Percentiles rank a stretch among this genome's conserved stretches.
Conservation (phyloP, 2,888 invertebrate genomes). For the Leucozona laternaria region DNA sequence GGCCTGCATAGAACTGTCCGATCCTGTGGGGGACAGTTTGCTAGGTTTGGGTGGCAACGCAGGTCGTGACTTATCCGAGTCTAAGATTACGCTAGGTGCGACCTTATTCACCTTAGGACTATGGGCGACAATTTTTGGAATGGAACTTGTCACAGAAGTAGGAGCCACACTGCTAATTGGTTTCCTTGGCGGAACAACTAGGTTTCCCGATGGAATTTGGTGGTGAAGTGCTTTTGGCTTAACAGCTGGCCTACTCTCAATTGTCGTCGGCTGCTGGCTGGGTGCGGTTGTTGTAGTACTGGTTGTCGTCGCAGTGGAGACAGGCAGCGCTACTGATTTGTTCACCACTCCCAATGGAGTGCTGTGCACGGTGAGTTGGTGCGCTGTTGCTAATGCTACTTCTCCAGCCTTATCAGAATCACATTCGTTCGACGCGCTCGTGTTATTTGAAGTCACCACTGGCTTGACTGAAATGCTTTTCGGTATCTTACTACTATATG, state of each 20-base stretch:
- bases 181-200: constrained; percentile 87
- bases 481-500: constrained; percentile 74
- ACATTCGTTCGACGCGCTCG: constrained; percentile 76
- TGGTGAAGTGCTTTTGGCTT: constrained; percentile 82
- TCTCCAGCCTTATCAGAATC: constrained; percentile 78
- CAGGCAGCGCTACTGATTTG: constrained; percentile 82
- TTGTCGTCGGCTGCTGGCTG: constrained; percentile 81
- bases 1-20: constrained; percentile 79
- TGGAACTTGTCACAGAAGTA: constrained; percentile 86
- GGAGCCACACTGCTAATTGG: constrained; percentile 95
- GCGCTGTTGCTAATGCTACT: constrained; percentile 81
- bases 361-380: constrained; percentile 85
- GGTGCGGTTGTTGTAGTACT: constrained; percentile 77
- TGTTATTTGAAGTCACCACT: constrained; percentile 25
- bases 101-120: constrained; percentile 84
- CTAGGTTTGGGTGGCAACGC: constrained; percentile 93
- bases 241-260: constrained; percentile 78
- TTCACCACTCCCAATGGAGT: constrained; percentile 84
- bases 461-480: constrained; percentile 69
- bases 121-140: constrained; percentile 83
- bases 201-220: constrained; percentile 79
- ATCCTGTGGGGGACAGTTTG: constrained; percentile 83
- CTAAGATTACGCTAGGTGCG: constrained; percentile 81
- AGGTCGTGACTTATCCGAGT: constrained; percentile 85
- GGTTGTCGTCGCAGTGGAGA: constrained; percentile 79